Evolutionary conservation across 1,140 invertebrate genomes (phyloP).

Genomic region (Hesperophylax magnus): DNA sequence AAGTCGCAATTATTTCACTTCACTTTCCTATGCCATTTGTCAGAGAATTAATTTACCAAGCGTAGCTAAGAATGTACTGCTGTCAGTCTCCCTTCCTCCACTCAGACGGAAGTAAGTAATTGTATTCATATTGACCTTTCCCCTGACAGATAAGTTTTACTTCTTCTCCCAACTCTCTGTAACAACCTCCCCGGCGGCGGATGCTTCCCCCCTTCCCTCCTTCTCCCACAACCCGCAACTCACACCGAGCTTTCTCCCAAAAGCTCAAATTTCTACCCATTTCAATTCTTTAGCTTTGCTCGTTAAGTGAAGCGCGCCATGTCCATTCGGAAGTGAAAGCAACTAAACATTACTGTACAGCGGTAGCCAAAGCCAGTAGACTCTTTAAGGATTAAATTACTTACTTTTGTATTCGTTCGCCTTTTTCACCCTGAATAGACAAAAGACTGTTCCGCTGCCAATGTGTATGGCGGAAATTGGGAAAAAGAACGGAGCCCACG

Average conservation of each 20-base stretch:
- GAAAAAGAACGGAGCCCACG: conserved; percentile 5
- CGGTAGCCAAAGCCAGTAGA: not conserved
- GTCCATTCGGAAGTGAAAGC: conserved; percentile 33
- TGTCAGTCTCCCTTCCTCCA: conserved; percentile 30
- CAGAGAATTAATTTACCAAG: conserved; percentile 36
- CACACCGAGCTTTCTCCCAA: not conserved
- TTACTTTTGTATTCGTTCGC: conserved; percentile 36
- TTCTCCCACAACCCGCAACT: too few relatives aligned
- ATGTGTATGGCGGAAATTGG: conserved; percentile 30
- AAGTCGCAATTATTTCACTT: conserved; percentile 24
- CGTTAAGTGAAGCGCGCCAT: conserved; percentile 16
- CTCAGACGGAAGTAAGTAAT: conserved; percentile 40
- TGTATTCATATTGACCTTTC: conserved; percentile 51
- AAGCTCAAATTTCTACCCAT: conserved; percentile 24
- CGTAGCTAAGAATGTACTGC: conserved; percentile 17
- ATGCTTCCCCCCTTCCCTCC: not conserved
- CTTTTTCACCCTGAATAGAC: conserved; percentile 36
- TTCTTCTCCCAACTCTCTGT: conserved; percentile 32
- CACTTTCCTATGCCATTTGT: conserved; percentile 16
- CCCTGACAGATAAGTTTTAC: conserved; percentile 41
- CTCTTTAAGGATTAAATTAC: conserved; percentile 47
- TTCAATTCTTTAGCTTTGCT: conserved; percentile 20
- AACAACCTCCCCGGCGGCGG: not conserved
- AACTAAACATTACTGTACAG: conserved; percentile 42
- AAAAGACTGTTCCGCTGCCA: conserved; percentile 13